Evolutionary conservation across 1,140 invertebrate species (phyloP).

Genomic region (Cyclargus thomasi): DNA sequence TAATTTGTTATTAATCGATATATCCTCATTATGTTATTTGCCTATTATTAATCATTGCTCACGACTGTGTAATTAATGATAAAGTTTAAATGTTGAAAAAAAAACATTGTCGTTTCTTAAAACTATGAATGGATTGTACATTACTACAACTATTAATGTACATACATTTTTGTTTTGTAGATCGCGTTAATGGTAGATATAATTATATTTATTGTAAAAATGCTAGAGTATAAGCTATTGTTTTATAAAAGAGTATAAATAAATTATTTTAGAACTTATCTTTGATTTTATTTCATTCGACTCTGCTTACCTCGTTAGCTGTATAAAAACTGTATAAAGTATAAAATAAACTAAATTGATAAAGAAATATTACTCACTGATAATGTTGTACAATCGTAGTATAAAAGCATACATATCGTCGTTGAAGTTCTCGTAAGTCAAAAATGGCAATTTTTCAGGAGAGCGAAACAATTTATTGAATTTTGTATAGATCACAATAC

Average conservation of each 20-base stretch:
- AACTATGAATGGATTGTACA: not conserved
- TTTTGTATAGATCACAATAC: too few relatives aligned
- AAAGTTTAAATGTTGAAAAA: not conserved
- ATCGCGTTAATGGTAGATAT: constrained; percentile 44
- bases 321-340: too few relatives aligned
- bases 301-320: not conserved
- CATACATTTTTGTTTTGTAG: constrained; percentile 42
- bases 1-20: too few relatives aligned
- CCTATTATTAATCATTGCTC: not conserved
- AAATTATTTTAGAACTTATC: constrained; percentile 69
- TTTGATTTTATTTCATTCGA: constrained; percentile 31
- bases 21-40: too few relatives aligned
- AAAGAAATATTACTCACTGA: too few relatives aligned
- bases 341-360: too few relatives aligned
- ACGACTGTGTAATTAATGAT: not conserved
- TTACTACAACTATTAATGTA: constrained; percentile 20
- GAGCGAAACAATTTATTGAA: too few relatives aligned
- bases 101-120: not conserved
- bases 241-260: constrained; percentile 68
- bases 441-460: too few relatives aligned
- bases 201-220: constrained; percentile 57
- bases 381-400: too few relatives aligned
- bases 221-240: constrained; percentile 60
- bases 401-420: too few relatives aligned
- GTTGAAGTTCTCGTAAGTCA: too few relatives aligned